phyloP scores from a whole-genome alignment of 2,797 vertebrate species.

The Sylvilagus floridanus region DNA sequence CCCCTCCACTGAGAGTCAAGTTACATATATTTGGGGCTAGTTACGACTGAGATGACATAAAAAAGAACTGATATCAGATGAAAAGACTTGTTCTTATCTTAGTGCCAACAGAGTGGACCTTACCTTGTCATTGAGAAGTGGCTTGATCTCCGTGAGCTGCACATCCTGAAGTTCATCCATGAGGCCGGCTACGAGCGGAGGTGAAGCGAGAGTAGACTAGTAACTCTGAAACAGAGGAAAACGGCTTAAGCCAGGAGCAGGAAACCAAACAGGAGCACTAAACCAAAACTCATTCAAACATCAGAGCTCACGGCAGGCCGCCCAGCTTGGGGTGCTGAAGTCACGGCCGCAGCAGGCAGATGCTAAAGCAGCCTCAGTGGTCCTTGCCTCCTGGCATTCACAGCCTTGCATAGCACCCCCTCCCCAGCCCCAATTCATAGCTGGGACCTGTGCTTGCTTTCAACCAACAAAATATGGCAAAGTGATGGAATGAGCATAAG shows the following conservation, averaged over 20 bases:
- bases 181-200: slow-evolving; percentile 64
- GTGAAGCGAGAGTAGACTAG: slow-evolving; percentile 71
- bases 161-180: slow-evolving; percentile 98
- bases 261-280: not conserved
- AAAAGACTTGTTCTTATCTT: slow-evolving; percentile 7
- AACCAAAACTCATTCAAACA: not conserved
- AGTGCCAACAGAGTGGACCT: slow-evolving; percentile 69
- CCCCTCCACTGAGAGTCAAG: slow-evolving; percentile 53
- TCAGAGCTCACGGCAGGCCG: not conserved
- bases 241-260: slow-evolving; percentile 27
- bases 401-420: not conserved
- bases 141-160: slow-evolving; percentile 97
- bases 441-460: not conserved
- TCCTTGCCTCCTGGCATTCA: not conserved
- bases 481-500: not conserved
- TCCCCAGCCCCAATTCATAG: accelerated
- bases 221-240: slow-evolving; percentile 83
- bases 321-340: not conserved
- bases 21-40: slow-evolving; percentile 44
- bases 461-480: not conserved
- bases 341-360: not conserved
- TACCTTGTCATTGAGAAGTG: slow-evolving; percentile 96
- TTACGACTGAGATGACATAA: slow-evolving; percentile 40
- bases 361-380: not conserved
- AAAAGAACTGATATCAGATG: slow-evolving; percentile 31